phyloP scores from a whole-genome alignment of 2,888 invertebrate genomes.

The Euspilapteryx auroguttella region DNA sequence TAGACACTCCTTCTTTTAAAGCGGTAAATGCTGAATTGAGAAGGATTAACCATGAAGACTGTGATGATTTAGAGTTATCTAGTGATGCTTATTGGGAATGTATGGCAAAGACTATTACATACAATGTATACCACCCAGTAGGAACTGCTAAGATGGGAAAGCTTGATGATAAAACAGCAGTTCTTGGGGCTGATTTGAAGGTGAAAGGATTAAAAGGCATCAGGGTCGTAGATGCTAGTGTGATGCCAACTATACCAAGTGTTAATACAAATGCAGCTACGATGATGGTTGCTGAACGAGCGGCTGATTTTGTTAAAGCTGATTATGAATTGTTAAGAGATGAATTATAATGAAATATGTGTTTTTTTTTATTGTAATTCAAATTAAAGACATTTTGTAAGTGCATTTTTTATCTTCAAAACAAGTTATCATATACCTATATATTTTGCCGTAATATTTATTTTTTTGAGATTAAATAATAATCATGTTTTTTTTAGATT shows the following conservation, averaged over 20 bases:
- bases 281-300: slow-evolving; percentile 49
- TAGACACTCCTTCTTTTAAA: slow-evolving; percentile 29
- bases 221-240: slow-evolving; percentile 39
- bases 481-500: not conserved
- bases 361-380: no score
- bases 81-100: slow-evolving; percentile 44
- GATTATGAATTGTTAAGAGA: no score
- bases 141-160: slow-evolving; percentile 47
- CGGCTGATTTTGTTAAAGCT: slow-evolving; percentile 38
- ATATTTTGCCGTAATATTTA: no score
- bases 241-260: slow-evolving; percentile 47
- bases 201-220: slow-evolving; percentile 26
- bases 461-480: slow-evolving; percentile 10
- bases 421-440: no score
- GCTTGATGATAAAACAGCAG: slow-evolving; percentile 20
- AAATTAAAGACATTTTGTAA: no score
- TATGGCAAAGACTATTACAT: slow-evolving; percentile 39
- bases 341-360: no score
- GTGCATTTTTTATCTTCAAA: no score
- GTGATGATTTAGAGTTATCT: slow-evolving; percentile 24
- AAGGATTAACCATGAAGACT: slow-evolving; percentile 27
- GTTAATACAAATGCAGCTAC: slow-evolving; percentile 40
- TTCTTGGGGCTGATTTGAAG: slow-evolving; percentile 27
- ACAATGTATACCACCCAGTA: slow-evolving; percentile 43
- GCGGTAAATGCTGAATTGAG: slow-evolving; percentile 24